Evolutionary conservation across 2,888 invertebrate genomes (phyloP), one percentile per base, ranked within the genome.

Genomic region (Rotaria magnacalcarata): DNA sequence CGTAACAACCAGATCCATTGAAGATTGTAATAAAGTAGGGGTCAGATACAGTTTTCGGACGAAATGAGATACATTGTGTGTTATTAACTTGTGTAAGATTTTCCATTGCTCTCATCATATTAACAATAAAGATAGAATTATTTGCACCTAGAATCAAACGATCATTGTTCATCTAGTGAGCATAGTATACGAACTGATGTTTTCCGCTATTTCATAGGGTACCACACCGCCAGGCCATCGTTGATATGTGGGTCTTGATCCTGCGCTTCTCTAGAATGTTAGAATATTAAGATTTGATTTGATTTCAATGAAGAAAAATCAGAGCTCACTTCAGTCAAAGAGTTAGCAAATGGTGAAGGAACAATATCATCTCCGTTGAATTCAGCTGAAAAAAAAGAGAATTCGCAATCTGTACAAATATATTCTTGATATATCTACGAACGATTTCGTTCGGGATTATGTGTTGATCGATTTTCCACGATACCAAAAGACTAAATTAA

Each of bases 11-110:
- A 27, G 27, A n/a, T 27, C 60, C 60, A 60, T 60, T 60, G 8
- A 60, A 60, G 6, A 60, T 92, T 92, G 89, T 67, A 88, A 60
- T 60, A 24, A 60, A 60, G 7, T 60, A 60, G 4, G 6, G 60
- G 27, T 60, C 60, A 27, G 60, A 27, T 60, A 27, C 60, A 8
- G n/a, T 60, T 27, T 27, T 60, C 87, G 93, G 93, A 1, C 93
- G 92, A 89, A 94, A 94, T 86, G 92, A 92, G 85, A 94, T 91
- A 89, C 94, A 94, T 0, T 93, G 93, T 88, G 92, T 93, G 6
- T 92, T 91, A 87, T 93, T 88, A 10, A 89, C 89, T 84, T 87
- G 88, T 16, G 89, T 89, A 47, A 88, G 88, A 24, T 88, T 87
- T 86, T 89, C 88, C 24, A 90, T 88, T 85, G 88, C 88, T 2